Evolutionary conservation across 2,888 invertebrate species (phyloP), one percentile per base, ranked within the genome.

Genomic region (Alsophila aescularia): DNA sequence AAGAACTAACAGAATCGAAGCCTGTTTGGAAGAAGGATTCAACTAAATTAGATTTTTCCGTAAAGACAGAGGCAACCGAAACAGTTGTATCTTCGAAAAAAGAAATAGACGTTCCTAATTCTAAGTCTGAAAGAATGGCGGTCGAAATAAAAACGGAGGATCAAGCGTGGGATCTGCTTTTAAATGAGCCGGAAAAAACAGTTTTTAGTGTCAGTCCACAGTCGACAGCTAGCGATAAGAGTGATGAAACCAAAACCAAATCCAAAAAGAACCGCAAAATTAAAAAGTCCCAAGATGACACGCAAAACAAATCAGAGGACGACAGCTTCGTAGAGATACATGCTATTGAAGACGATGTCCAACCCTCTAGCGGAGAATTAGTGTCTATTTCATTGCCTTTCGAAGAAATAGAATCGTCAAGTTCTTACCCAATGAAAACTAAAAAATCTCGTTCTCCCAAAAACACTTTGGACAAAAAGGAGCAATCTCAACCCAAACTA

Each of bases 301-400:
- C 68, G 29, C 77, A 79, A 47, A 59, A 75, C 9, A 83, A 83
- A 66, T 80, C 78, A 4, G 87, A 86, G 52, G 90, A 89, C 48
- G 87, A 91, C 45, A 90, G 88, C 62, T 91, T 91, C 64, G 81
- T 91, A 34, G 91, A 91, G 73, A 91, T 91, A 68, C 91, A 90
- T 58, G 83, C 87, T 0, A 90, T 91, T 31, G 89, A 90, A 61
- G 87, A 90, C 44, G 86, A 84, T 49, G 79, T 81, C 32, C 79
- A 81, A 48, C 67, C 68, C 16, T 77, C 77, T 32, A 84, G 83
- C 55, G 85, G 82, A 9, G 88, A 90, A 21, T 61, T 91, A 60
- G 91, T 91, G 4, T 84, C 89, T 6, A 90, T 91, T 60, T 89
- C 90, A 10, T 77, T 83, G 36, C 83, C 85, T 0, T 85, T 80